These are phyloP conservation scores for Cheirogaleus medius DNA, from an alignment of 2,113 vertebrate species.

Conservation along the genomic window DNA sequence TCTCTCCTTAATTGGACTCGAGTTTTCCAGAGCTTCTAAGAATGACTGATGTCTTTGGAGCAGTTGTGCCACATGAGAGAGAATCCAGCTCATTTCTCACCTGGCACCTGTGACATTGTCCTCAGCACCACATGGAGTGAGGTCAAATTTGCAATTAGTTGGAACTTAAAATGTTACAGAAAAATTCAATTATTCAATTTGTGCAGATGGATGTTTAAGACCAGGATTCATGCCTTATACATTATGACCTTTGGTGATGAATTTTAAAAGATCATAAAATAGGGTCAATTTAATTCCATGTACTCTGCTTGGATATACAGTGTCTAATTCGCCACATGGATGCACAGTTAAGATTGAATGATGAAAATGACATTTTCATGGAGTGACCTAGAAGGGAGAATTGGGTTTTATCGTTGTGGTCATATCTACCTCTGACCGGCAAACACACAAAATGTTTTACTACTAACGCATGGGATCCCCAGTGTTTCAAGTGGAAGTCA, in stretches of 20 bases:
- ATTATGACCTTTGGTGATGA: background rate
- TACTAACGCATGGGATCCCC: background rate
- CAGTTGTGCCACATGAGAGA: background rate
- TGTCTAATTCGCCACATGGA: background rate
- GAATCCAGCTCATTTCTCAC: background rate
- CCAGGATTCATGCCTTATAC: background rate
- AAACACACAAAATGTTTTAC: background rate
- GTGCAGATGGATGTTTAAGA: background rate
- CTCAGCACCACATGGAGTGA: background rate
- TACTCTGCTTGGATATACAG: background rate
- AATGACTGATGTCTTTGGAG: background rate
- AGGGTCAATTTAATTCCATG: conserved; percentile 8
- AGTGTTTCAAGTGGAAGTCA: background rate
- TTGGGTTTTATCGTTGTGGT: background rate
- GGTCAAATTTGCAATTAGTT: conserved; percentile 6
- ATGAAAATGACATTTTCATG: conserved; percentile 27
- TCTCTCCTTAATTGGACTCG: background rate
- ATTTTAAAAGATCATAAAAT: conserved; percentile 42
- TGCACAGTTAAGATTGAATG: background rate
- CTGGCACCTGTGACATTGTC: background rate
- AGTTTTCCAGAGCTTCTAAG: background rate
- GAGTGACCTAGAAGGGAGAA: background rate
- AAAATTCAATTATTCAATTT: conserved; percentile 2
- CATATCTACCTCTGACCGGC: background rate
- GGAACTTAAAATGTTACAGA: conserved; percentile 21